Evolutionary conservation across 2,888 invertebrate species (phyloP).

Genomic region (Heliothis peltigera): DNA sequence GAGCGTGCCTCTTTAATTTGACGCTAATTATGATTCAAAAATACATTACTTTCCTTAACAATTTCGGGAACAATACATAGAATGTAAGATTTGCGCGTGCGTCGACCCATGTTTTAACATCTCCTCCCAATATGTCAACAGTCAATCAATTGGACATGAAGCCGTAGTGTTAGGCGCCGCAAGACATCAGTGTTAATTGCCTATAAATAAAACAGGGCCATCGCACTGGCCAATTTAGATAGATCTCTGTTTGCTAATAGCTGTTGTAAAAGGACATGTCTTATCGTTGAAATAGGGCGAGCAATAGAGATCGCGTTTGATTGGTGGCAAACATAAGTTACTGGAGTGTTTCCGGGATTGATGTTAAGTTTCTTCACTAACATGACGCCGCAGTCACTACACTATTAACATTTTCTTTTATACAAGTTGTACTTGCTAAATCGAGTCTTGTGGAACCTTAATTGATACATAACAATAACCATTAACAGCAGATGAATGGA

Average conservation of each 20-base stretch:
- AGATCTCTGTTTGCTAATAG: slow-evolving; percentile 63
- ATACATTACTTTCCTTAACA: not conserved
- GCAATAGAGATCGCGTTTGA: slow-evolving; percentile 39
- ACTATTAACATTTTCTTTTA: slow-evolving; percentile 4
- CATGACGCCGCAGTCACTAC: not conserved
- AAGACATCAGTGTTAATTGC: slow-evolving; percentile 76
- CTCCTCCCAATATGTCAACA: slow-evolving; percentile 77
- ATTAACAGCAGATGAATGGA: slow-evolving; percentile 7
- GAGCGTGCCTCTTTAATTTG: slow-evolving; percentile 62
- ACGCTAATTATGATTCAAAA: slow-evolving; percentile 50
- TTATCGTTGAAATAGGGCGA: slow-evolving; percentile 31
- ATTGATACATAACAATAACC: slow-evolving; percentile 26
- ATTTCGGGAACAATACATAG: not conserved
- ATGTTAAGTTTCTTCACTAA: slow-evolving; percentile 22
- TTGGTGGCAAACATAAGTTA: slow-evolving; percentile 43
- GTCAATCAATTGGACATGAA: slow-evolving; percentile 80
- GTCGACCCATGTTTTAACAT: slow-evolving; percentile 53
- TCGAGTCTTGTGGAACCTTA: not conserved
- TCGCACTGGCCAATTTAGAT: slow-evolving; percentile 60
- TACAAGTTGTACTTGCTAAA: not conserved
- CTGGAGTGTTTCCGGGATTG: slow-evolving; percentile 39
- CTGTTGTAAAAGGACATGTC: slow-evolving; percentile 50
- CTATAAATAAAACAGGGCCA: slow-evolving; percentile 76
- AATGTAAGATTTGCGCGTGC: slow-evolving; percentile 31
- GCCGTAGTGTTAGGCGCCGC: slow-evolving; percentile 67